Conservation (phyloP, 2,888 invertebrate species). For the Odontothrips loti region DNA sequence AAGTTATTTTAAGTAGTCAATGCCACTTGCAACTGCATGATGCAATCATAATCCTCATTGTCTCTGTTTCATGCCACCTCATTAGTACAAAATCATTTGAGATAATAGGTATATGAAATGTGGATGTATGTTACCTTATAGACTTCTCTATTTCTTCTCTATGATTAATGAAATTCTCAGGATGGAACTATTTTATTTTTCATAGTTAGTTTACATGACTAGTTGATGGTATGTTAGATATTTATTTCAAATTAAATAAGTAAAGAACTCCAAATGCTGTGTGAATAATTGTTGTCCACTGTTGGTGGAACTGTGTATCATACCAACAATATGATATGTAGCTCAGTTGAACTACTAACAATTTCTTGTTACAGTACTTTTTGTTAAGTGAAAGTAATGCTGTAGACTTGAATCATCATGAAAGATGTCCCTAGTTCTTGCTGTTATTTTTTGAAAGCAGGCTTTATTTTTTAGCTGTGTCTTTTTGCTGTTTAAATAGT, state of each 20-base stretch:
- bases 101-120: background rate
- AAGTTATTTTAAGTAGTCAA: background rate
- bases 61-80: background rate
- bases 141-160: background rate
- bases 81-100: slow-evolving; percentile 13
- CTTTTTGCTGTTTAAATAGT: no score
- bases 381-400: background rate
- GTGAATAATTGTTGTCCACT: background rate
- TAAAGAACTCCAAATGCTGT: background rate
- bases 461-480: no score
- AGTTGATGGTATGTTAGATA: background rate
- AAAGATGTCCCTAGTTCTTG: background rate
- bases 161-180: background rate
- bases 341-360: no score
- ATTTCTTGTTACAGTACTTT: background rate
- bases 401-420: background rate
- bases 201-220: background rate
- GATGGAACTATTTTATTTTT: background rate
- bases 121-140: background rate
- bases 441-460: background rate
- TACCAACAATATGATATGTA: no score
- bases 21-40: background rate
- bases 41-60: background rate
- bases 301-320: background rate
- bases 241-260: background rate